These are phyloP conservation scores for Shinisaurus crocodilurus DNA, from an alignment of 2,113 vertebrate species.

Conservation along the genomic window DNA sequence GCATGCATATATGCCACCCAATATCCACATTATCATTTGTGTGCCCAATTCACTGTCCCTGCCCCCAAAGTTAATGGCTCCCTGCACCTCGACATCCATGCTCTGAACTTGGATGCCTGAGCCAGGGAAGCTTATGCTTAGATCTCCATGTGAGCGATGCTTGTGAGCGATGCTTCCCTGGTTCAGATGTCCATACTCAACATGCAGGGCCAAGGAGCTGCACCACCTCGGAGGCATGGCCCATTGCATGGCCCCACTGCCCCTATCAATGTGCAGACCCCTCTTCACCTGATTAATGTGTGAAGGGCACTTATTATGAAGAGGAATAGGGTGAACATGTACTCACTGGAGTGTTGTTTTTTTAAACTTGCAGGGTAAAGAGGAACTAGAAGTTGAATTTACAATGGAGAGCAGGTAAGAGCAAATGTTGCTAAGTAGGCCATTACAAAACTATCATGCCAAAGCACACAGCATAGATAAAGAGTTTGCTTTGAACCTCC, in stretches of 20 bases:
- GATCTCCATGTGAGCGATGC: not conserved
- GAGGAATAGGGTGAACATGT: not conserved
- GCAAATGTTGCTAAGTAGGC: not conserved
- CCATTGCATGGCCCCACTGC: no score
- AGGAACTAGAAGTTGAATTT: constrained; percentile 84
- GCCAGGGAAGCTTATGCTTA: not conserved
- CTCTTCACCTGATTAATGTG: not conserved
- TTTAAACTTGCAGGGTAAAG: constrained; percentile 68
- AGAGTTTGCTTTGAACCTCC: not conserved
- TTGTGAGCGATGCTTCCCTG: not conserved
- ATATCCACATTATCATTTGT: no score
- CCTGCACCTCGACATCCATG: no score
- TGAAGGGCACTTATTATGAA: not conserved
- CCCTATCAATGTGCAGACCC: no score
- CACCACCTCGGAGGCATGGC: no score
- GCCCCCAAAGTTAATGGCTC: no score
- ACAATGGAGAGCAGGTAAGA: constrained; percentile 77
- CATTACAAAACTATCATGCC: not conserved
- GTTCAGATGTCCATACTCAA: not conserved
- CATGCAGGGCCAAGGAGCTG: no score
- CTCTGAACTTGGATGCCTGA: no score
- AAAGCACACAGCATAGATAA: not conserved
- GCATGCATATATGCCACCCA: no score
- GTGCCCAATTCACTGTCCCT: no score
- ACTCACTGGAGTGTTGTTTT: not conserved